A percentile compares a stretch with the other conserved stretches of the same genome.
Evolutionary conservation across 1,140 invertebrate species (phyloP).

Genomic region (Plutomurus gul): DNA sequence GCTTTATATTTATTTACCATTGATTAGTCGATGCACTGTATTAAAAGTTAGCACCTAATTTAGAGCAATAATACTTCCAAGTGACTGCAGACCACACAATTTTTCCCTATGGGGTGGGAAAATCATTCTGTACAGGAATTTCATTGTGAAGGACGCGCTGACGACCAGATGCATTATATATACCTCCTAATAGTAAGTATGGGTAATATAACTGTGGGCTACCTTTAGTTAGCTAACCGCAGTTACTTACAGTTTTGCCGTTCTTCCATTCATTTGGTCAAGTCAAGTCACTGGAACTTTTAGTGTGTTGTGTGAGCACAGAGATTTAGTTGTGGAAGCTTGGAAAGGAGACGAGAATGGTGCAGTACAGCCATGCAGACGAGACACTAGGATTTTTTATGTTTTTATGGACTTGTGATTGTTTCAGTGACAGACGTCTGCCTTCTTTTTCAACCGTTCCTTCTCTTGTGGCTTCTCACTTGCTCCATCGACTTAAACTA

Average conservation of each 20-base stretch:
- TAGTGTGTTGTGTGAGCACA: not conserved
- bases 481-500: too few relatives aligned
- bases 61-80: not conserved
- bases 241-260: too few relatives aligned
- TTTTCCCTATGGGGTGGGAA: not conserved
- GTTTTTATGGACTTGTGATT: slow-evolving; percentile 26
- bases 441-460: not conserved
- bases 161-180: too few relatives aligned
- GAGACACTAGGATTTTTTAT: slow-evolving; percentile 25
- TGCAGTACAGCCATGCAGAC: not conserved
- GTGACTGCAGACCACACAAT: not conserved
- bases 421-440: not conserved
- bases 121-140: not conserved
- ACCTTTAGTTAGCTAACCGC: too few relatives aligned
- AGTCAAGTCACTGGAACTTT: not conserved
- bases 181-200: too few relatives aligned
- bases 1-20: too few relatives aligned
- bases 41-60: not conserved
- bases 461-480: too few relatives aligned
- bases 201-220: too few relatives aligned
- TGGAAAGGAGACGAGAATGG: not conserved
- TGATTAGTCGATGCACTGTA: too few relatives aligned
- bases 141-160: too few relatives aligned
- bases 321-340: not conserved
- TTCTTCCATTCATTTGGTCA: too few relatives aligned